phyloP scores from a whole-genome alignment of 2,113 vertebrate species.

The Hippocampus barbouri region DNA sequence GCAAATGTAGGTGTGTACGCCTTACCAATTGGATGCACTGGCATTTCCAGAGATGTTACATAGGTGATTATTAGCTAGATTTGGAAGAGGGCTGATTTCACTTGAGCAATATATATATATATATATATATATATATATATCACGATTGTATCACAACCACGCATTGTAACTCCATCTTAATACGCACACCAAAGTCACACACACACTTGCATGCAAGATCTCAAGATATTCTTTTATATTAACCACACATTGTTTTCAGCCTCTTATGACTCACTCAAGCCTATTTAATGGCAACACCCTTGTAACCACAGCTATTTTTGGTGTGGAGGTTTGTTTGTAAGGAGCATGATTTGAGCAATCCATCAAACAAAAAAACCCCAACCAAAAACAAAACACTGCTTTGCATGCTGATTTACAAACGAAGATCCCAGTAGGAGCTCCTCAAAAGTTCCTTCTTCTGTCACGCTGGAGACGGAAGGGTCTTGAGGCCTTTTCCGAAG shows the following conservation, averaged over 20 bases:
- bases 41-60: neutral
- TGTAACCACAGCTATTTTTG: conserved; percentile 13
- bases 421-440: conserved; percentile 38
- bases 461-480: conserved; percentile 20
- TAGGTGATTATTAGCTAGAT: neutral
- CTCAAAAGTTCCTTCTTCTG: conserved; percentile 43
- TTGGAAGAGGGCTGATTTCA: neutral
- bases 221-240: neutral
- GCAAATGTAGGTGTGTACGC: neutral
- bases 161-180: neutral
- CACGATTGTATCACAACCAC: neutral
- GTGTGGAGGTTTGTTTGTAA: conserved; percentile 2
- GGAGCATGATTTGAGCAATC: conserved; percentile 8
- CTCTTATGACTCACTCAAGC: conserved; percentile 18
- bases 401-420: conserved; percentile 38
- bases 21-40: neutral
- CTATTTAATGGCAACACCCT: conserved; percentile 10
- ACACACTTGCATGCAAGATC: conserved; percentile 9
- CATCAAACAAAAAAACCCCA: conserved; percentile 13
- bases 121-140: neutral
- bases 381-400: conserved; percentile 10
- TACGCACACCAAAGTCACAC: neutral
- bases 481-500: conserved; percentile 15
- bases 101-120: neutral
- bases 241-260: conserved; percentile 19